Base-by-base conservation (phyloP, 2,888 invertebrate species). In the Macrophya annulata region DNA sequence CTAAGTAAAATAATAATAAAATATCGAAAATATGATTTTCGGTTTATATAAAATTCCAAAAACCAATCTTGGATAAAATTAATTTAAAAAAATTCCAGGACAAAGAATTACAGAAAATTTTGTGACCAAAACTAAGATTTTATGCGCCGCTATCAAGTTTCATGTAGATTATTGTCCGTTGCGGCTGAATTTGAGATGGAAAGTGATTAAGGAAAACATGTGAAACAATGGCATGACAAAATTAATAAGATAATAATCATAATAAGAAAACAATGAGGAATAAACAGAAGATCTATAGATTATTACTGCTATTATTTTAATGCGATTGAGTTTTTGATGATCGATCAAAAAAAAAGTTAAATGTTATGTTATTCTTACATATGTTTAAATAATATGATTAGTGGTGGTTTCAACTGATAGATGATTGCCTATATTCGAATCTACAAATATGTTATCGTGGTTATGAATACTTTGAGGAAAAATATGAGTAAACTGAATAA, bases 391-490 rank as follows among this genome's bases (percentile, higher is more conserved):
- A 31, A 45, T 25, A 48, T 21, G 8, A 51, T 10, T 31, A 31
- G 0, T 77, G 15, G 51, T 51, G 31, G 0, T 77, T 55, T 21
- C 1, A 9, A 15, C 6, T 51, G n/a, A 25, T 31, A 15, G 1
- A 48, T 72, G 17, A 40, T 31, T n/a, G 25, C 55, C 77, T 77
- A 17, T 77, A 51, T 51, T 77, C 25, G n/a, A 77, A 74, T 48
- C n/a, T 43, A 72, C n/a, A n/a, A n/a, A n/a, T 9, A 43, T 76
- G 25, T 55, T 25, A 77, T 77, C 77, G 31, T 21, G 55, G 55
- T 55, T 77, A 77, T 77, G 55, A 77, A 77, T 77, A 77, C 74
- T 43, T 74, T 77, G 31, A 55, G 3, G 31, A 4, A 77, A 37
- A 17, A 31, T 31, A 51, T 51, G 9, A 51, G 48, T 1, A 12